A percentile compares a stretch with the other conserved stretches of the same genome.
Evolutionary conservation across 2,113 vertebrate genomes (phyloP).

Genomic region (Gopherus evgoodei): DNA sequence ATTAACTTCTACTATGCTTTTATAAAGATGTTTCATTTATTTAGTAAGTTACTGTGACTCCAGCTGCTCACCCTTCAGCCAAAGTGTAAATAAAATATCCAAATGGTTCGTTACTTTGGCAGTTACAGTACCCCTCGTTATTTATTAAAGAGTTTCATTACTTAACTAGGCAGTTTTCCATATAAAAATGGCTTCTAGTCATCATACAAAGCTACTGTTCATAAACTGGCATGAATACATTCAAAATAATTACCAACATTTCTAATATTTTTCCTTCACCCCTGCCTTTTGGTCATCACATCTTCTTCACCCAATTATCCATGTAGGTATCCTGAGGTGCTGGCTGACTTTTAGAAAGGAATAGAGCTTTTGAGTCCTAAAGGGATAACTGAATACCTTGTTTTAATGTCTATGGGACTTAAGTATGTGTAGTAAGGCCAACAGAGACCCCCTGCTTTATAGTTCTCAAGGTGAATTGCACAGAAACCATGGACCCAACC

Average conservation of each 20-base stretch:
- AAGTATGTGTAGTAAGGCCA: neutral
- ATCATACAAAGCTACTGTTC: constrained; percentile 17
- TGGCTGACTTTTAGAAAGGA: neutral
- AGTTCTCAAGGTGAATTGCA: neutral
- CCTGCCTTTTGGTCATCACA: neutral
- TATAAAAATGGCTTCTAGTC: constrained; percentile 1
- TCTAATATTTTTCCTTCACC: neutral
- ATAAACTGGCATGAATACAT: neutral
- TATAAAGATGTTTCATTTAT: constrained; percentile 46
- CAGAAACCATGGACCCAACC: neutral
- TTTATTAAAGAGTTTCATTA: constrained; percentile 70
- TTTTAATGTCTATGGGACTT: neutral
- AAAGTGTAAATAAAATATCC: constrained; percentile 56
- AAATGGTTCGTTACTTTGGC: constrained; percentile 23
- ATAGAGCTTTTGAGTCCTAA: neutral
- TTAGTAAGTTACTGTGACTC: constrained; percentile 34
- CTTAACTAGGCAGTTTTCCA: constrained; percentile 46
- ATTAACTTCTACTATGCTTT: neutral
- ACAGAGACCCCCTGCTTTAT: neutral
- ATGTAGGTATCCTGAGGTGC: neutral
- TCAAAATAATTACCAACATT: neutral
- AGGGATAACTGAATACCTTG: neutral
- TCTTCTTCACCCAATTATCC: neutral
- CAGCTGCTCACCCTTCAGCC: constrained; percentile 34
- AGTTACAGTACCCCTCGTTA: constrained; percentile 45